Evolutionary conservation across 2,113 vertebrate species (phyloP).

Genomic region (Hemiscyllium ocellatum): DNA sequence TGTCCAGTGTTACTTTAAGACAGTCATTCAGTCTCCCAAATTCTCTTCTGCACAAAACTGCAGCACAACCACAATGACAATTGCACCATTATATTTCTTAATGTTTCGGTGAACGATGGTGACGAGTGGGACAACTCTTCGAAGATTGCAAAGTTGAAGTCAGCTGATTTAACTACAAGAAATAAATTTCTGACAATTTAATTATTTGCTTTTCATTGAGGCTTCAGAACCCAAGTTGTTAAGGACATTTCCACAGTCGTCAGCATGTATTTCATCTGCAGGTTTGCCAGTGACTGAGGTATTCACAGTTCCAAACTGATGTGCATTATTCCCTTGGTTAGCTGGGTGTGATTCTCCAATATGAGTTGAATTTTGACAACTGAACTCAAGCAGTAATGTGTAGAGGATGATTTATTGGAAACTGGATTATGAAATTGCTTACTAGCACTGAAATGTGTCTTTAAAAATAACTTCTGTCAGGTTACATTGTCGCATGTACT

Average conservation of each 20-base stretch:
- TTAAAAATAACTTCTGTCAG: background rate
- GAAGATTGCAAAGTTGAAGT: background rate
- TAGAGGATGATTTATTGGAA: background rate
- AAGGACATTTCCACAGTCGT: background rate
- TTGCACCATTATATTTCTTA: background rate
- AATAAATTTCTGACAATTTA: background rate
- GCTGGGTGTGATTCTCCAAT: background rate
- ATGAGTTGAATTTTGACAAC: background rate
- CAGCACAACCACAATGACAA: background rate
- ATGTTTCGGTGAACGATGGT: background rate
- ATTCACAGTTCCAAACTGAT: background rate
- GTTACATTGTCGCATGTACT: background rate
- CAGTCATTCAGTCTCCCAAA: background rate
- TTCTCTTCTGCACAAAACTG: background rate
- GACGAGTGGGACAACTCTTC: background rate
- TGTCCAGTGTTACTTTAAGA: background rate
- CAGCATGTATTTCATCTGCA: background rate
- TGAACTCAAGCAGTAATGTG: background rate
- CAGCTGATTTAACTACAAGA: background rate
- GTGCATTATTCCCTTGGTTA: background rate
- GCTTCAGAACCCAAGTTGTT: background rate
- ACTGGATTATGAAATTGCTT: background rate
- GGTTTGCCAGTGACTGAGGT: background rate
- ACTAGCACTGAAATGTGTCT: background rate
- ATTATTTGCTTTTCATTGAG: background rate